Conservation (phyloP, 2,888 invertebrate genomes). For the Ethmia dodecea region DNA sequence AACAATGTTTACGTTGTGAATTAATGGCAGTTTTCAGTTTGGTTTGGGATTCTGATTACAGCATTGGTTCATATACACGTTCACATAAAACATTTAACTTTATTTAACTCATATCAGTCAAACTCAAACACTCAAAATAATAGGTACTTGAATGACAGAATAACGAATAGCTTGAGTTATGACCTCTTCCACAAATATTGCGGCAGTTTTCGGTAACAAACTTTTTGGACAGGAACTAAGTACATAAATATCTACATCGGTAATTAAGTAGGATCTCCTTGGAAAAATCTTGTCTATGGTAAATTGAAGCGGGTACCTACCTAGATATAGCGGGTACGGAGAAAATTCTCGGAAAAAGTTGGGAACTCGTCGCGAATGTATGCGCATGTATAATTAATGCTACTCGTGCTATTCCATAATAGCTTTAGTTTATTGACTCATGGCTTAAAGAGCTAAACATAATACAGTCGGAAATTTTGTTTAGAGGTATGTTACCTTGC, state of each 20-base stretch:
- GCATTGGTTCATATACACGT: no score
- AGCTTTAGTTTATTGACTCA: constrained; percentile 35
- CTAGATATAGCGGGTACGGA: constrained; percentile 16
- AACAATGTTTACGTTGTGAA: no score
- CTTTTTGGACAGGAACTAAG: constrained; percentile 34
- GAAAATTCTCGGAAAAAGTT: constrained; percentile 50
- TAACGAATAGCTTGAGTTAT: constrained; percentile 20
- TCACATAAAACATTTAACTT: no score
- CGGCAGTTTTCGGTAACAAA: constrained; percentile 10
- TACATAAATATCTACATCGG: constrained; percentile 11
- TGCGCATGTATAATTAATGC: constrained; percentile 33
- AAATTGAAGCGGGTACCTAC: background rate
- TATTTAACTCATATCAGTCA: no score
- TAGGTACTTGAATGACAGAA: no score
- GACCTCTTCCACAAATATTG: constrained; percentile 29
- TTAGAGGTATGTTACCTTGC: no score
- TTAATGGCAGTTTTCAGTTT: no score
- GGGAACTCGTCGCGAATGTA: constrained; percentile 28
- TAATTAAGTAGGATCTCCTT: constrained; percentile 28
- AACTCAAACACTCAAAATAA: no score
- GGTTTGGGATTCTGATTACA: no score
- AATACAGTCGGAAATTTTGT: no score
- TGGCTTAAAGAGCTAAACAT: no score
- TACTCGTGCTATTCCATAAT: constrained; percentile 39
- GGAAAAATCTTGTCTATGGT: constrained; percentile 28